Evolutionary conservation across 2,113 vertebrate species (phyloP).

Genomic region (Emydocephalus ijimae): DNA sequence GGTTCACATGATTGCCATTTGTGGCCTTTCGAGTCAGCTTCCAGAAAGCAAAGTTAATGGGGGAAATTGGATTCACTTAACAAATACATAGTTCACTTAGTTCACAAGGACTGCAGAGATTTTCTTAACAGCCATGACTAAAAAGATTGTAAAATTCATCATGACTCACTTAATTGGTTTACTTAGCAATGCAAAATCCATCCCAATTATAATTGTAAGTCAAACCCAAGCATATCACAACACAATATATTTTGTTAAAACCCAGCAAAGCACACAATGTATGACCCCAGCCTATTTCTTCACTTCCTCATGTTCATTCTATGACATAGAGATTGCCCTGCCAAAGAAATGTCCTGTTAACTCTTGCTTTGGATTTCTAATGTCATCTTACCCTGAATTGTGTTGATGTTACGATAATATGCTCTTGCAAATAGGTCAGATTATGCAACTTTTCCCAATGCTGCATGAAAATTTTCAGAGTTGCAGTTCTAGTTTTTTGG

Average conservation of each 20-base stretch:
- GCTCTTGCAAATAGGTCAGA: neutral
- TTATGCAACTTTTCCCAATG: neutral
- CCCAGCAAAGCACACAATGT: neutral
- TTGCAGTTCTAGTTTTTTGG: neutral
- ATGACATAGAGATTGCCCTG: neutral
- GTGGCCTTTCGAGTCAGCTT: neutral
- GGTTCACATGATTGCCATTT: neutral
- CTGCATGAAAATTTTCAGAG: neutral
- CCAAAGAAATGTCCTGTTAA: neutral
- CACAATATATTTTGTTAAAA: neutral
- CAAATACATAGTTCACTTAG: neutral
- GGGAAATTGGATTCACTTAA: neutral
- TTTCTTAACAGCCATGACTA: neutral
- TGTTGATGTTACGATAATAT: neutral
- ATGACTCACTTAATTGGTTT: neutral
- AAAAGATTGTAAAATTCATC: neutral
- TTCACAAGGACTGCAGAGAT: neutral
- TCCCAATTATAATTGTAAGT: neutral
- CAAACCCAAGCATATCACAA: neutral
- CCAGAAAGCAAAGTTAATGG: neutral
- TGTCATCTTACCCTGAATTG: neutral
- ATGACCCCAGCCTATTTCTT: neutral
- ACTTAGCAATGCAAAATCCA: neutral
- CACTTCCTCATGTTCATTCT: neutral
- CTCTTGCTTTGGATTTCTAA: neutral